Evolutionary conservation across 53 echinoderm and acorn worm genomes (phyloP), one percentile per base, ranked within the genome.

Genomic region (Patiria pectinifera): DNA sequence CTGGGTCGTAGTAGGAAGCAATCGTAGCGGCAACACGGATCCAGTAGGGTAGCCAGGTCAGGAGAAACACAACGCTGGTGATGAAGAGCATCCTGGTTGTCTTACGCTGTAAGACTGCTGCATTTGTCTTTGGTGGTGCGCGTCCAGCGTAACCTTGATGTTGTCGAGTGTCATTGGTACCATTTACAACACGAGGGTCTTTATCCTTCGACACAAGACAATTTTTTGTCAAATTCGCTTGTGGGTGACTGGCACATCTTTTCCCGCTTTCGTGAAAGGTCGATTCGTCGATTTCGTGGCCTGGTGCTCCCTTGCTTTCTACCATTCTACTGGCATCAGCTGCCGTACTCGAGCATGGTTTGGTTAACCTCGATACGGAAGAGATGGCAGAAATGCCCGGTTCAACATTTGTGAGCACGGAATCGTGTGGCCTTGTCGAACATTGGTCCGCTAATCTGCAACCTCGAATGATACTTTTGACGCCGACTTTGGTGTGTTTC

Each of bases 61-160:
- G 85, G 19, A 85, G 69, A n/a, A 85, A 85, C 45, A 85, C 85
- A 44, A 85, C 85, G 71, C 85, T 85, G 79, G 79, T 46, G 47
- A 78, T 47, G 79, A 78, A 78, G 46, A 78, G 79, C 79, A 47
- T 78, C 19, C 45, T 47, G 14, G 47, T 85, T 70, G 85, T 85
- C 48, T 85, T 85, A 22, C 69, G 46, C 22, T 85, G 85, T 19
- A 70, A 6, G 46, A 19, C 47, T 9, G 85, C 2, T 14, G 76
- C 76, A 8, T 25, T 35, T 11, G 22, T 11, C 74, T 74, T 74
- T 74, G 74, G 74, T 24, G 24, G 5, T 74, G 74, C 24, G 9
- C 24, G 8, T 74, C 24, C 74, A 23, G 74, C 11, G 19, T 45
- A 2, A 11, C 45, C 45, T 12, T 8, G 22, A 7, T 46, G 26